Evolutionary conservation across 2,113 vertebrate species (phyloP).

Genomic region (Capra hircus): DNA sequence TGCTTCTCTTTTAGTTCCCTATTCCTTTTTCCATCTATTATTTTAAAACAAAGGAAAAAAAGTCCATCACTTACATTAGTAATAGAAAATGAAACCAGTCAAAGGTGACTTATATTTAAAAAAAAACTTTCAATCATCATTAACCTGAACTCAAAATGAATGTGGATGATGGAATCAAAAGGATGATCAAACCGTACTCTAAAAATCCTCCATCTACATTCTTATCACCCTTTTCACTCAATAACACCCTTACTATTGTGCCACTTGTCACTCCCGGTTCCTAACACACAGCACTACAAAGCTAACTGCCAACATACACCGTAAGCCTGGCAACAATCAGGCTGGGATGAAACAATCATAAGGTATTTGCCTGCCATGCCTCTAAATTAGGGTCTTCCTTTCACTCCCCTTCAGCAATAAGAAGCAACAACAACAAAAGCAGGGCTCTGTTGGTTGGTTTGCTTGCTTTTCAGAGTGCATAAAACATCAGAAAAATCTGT

Average conservation of each 20-base stretch:
- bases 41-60: neutral
- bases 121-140: neutral
- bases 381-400: neutral
- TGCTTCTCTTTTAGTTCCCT: neutral
- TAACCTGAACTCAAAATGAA: neutral
- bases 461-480: neutral
- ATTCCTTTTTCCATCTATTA: neutral
- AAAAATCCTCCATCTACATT: neutral
- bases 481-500: neutral
- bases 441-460: neutral
- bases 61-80: neutral
- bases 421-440: neutral
- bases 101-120: neutral
- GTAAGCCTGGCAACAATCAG: neutral
- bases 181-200: neutral
- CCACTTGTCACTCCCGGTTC: too few relatives aligned
- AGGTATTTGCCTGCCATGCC: neutral
- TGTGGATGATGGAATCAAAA: neutral
- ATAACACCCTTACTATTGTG: neutral
- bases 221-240: neutral
- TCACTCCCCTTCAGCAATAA: neutral
- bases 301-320: neutral
- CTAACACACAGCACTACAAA: neutral
- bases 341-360: neutral
- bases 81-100: neutral